Evolutionary conservation across 2,113 vertebrate species (phyloP), one percentile per base, ranked within the genome.

Genomic region (Potamarius usumacintae): DNA sequence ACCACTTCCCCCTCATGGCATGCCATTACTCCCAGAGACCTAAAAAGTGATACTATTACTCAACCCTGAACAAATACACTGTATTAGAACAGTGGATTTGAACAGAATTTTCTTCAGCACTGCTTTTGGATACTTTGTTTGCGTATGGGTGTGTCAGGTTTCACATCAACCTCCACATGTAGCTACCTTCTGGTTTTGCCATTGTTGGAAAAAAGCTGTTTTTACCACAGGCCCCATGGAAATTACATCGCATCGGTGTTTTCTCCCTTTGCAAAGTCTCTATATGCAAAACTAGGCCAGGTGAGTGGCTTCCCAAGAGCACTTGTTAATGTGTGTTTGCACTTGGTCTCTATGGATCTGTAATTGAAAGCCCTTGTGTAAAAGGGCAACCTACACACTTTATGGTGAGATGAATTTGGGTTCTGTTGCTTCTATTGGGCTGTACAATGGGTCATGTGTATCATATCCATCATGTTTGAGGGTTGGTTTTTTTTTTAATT

Each of bases 271-370:
- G 1, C 78, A 48, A 20, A 81, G 79, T 57, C 65, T 58, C 65
- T 48, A 42, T 48, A 42, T 58, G 65, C 62, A 80, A 72, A 60
- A 62, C 34, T 20, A 57, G 58, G 55, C 18, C 65, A 82, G 83
- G 20, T 53, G 87, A 78, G 78, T 63, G 25, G 22, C 15, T 72
- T 82, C 83, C 87, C 83, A 69, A 34, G 77, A 85, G 83, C 76
- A 14, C 83, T 57, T 67, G 78, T 84, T 84, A 57, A 72, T 71
- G 52, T 87, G 71, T 42, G 74, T 78, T 79, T 52, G 63, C 62
- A 60, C 62, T 69, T 15, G 20, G 74, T 57, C 62, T 55, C 83
- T n/a, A 20, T 80, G 78, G 86, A 79, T 62, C 63, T 80, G 53
- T 52, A 22, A 27, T 50, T 62, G 14, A 85, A 58, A 55, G 20